Conservation (phyloP, 1,140 invertebrate genomes). For the Diachasma alloeum region DNA sequence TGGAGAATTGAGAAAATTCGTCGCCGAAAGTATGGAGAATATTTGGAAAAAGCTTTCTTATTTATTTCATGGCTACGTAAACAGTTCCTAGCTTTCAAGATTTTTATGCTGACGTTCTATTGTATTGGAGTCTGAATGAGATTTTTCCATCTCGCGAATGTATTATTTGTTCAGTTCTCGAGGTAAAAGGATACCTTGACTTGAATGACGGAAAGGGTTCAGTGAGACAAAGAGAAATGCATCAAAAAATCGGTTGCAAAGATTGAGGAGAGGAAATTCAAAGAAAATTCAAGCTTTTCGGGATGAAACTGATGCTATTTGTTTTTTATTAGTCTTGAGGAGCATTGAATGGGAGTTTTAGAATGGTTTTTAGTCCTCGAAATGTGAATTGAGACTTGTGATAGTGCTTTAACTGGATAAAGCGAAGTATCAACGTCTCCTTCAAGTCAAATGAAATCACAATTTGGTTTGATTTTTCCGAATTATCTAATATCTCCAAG, state of each 20-base stretch:
- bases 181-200: neutral
- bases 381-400: no score
- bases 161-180: neutral
- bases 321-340: neutral
- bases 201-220: neutral
- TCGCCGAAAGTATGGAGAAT: neutral
- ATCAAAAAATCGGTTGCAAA: neutral
- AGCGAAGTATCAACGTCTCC: no score
- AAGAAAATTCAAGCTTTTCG: neutral
- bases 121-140: neutral
- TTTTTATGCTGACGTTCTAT: neutral
- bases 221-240: neutral
- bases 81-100: neutral
- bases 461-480: no score
- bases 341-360: no score
- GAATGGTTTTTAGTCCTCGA: no score
- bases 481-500: no score
- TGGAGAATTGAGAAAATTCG: neutral
- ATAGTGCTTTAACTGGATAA: no score
- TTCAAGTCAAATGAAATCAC: no score
- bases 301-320: neutral
- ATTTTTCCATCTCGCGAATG: neutral
- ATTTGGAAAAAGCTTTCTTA: no score
- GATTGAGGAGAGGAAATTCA: neutral
- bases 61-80: no score